Evolutionary conservation across 2,113 vertebrate genomes (phyloP).

Genomic region (Hippocampus comes): DNA sequence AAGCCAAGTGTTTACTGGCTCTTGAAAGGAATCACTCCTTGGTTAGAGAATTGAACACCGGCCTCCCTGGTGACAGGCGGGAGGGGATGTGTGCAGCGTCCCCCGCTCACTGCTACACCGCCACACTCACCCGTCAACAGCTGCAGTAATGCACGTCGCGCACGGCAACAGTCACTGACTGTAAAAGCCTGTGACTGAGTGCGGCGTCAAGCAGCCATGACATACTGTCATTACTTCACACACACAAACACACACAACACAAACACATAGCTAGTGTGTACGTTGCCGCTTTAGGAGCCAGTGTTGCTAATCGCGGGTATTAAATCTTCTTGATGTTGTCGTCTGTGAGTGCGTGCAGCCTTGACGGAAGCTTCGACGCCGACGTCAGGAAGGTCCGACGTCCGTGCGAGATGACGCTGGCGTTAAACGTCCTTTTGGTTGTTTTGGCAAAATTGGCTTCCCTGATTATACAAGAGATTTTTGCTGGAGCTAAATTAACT

Average conservation of each 20-base stretch:
- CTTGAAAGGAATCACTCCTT: not conserved
- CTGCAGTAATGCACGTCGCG: constrained; percentile 12
- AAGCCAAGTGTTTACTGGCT: not conserved
- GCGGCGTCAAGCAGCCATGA: constrained; percentile 21
- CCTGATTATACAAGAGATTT: not conserved
- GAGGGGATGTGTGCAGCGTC: no score
- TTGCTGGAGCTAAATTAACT: not conserved
- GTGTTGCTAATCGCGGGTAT: constrained; percentile 51
- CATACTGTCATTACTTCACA: constrained; percentile 4
- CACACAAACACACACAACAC: constrained; percentile 1
- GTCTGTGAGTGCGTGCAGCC: constrained; percentile 20
- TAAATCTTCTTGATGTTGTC: constrained; percentile 47
- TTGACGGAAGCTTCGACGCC: constrained; percentile 30
- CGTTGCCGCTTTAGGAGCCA: constrained; percentile 15
- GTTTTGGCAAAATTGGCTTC: not conserved
- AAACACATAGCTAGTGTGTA: not conserved
- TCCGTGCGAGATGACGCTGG: not conserved
- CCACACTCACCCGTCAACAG: not conserved
- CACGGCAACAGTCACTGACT: constrained; percentile 10
- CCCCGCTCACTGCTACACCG: not conserved
- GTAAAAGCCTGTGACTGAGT: constrained; percentile 24
- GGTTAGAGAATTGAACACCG: not conserved
- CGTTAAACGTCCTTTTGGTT: not conserved
- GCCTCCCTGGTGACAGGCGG: not conserved
- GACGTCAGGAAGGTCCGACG: constrained; percentile 5